These are phyloP conservation scores for Tretioscincus oriximinensis DNA, from an alignment of 2,113 vertebrate genomes.

Conservation along the genomic window DNA sequence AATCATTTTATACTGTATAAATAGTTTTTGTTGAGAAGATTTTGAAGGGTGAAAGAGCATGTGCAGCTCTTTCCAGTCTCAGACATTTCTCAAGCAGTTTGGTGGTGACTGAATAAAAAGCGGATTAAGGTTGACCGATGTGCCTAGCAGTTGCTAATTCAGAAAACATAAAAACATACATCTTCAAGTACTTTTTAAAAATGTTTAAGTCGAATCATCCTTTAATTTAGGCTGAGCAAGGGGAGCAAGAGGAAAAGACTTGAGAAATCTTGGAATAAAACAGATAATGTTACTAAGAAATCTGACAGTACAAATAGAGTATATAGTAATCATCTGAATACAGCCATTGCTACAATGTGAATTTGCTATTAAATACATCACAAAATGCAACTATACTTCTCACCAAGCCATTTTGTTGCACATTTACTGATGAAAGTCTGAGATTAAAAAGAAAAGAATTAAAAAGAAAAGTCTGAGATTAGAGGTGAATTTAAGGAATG, in stretches of 20 bases:
- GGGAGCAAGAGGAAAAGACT: conserved; percentile 2
- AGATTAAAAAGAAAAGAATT: no score
- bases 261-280: conserved; percentile 39
- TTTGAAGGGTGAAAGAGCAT: conserved; percentile 37
- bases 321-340: neutral
- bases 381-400: no score
- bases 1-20: neutral
- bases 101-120: conserved; percentile 40
- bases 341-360: no score
- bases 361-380: no score
- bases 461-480: no score
- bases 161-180: conserved; percentile 53
- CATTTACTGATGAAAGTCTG: no score
- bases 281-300: conserved; percentile 49
- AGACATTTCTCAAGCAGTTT: conserved; percentile 52
- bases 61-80: conserved; percentile 24
- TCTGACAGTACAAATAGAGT: neutral
- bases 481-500: no score
- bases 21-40: neutral
- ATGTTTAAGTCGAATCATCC: neutral
- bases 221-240: neutral
- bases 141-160: conserved; percentile 58
- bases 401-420: no score
- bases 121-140: conserved; percentile 45
- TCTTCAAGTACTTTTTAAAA: conserved; percentile 41